phyloP scores from a whole-genome alignment of 2,797 vertebrate genomes.

The Neomorphus geoffroyi region DNA sequence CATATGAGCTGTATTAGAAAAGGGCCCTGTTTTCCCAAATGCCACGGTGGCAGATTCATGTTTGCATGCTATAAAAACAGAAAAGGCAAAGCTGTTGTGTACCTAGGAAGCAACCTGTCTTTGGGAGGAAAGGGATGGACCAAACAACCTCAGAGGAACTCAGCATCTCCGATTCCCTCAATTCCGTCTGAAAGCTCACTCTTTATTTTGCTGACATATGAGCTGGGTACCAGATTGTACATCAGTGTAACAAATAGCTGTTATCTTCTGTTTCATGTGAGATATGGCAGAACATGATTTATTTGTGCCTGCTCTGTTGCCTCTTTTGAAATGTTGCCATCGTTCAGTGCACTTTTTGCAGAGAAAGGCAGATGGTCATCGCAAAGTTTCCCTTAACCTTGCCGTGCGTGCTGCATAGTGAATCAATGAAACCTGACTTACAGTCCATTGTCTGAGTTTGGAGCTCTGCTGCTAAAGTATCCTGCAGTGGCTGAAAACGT shows the following conservation, averaged over 20 bases:
- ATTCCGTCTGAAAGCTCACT: background rate
- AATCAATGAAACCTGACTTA: conserved; percentile 56
- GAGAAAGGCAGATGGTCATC: conserved; percentile 45
- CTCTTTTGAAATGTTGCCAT: background rate
- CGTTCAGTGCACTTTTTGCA: background rate
- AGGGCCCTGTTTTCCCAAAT: background rate
- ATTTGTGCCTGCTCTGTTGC: conserved; percentile 35
- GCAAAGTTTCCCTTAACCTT: conserved; percentile 54
- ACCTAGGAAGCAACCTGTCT: background rate
- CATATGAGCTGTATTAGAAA: background rate
- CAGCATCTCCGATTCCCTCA: background rate
- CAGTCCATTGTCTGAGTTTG: background rate
- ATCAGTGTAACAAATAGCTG: conserved; percentile 31
- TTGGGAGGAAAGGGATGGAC: background rate
- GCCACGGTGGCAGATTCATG: rapidly evolving
- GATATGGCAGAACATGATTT: conserved; percentile 27
- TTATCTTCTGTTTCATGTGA: conserved; percentile 47
- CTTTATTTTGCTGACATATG: conserved; percentile 42
- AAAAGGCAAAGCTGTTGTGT: background rate
- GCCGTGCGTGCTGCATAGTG: background rate
- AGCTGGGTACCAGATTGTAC: conserved; percentile 22
- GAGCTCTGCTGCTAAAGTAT: conserved; percentile 1
- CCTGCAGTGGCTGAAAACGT: conserved; percentile 1
- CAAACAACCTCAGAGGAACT: background rate
- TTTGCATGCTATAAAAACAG: background rate